phyloP scores from a whole-genome alignment of 2,888 invertebrate genomes.

The Galerucella pusilla region DNA sequence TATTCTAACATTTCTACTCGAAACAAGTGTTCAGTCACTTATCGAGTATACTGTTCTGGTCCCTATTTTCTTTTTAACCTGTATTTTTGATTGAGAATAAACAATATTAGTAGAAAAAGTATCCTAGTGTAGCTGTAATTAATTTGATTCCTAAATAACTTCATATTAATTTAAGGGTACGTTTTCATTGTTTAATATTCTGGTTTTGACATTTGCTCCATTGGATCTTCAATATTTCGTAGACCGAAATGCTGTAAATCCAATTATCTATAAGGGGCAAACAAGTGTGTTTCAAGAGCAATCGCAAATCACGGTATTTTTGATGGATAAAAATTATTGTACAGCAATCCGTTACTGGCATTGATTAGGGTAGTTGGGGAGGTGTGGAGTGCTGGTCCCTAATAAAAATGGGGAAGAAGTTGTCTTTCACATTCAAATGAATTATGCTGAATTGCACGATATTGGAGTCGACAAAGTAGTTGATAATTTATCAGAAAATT shows the following conservation, averaged over 20 bases:
- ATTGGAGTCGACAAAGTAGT: not conserved
- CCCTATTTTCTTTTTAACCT: too few species aligned
- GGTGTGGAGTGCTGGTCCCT: not conserved
- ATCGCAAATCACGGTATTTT: conserved; percentile 16
- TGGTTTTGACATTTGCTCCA: conserved; percentile 47
- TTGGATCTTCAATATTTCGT: conserved; percentile 33
- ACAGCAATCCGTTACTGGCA: not conserved
- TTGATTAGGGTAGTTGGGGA: conserved; percentile 4
- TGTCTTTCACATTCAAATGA: not conserved
- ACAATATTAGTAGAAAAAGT: not conserved
- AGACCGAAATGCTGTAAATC: conserved; percentile 30
- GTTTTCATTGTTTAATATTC: conserved; percentile 46
- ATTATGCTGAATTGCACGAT: not conserved
- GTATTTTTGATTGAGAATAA: too few species aligned
- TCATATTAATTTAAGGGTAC: conserved; percentile 47
- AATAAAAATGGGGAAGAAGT: not conserved
- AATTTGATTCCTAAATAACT: conserved; percentile 49
- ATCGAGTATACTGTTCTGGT: too few species aligned
- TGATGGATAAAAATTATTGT: not conserved
- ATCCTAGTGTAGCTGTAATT: conserved; percentile 47
- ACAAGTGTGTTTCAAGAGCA: conserved; percentile 26
- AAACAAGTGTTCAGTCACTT: too few species aligned
- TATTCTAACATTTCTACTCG: too few species aligned
- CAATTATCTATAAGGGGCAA: conserved; percentile 23
- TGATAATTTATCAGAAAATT: not conserved